phyloP scores from a whole-genome alignment of 2,888 invertebrate species.

The Acleris literana region DNA sequence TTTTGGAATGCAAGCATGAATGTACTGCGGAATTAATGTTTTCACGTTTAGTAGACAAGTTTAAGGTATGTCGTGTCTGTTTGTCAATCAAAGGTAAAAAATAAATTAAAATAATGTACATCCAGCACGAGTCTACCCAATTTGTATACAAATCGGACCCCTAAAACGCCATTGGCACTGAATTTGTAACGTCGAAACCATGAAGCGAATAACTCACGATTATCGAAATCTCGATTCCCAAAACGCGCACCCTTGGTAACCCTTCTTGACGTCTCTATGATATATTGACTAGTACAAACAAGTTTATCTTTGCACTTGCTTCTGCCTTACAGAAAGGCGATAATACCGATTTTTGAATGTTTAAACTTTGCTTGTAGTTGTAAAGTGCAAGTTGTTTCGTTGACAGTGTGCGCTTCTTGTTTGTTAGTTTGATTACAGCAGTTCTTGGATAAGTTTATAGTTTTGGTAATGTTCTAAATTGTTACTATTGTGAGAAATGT shows the following conservation, averaged over 20 bases:
- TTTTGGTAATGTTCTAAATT: neutral
- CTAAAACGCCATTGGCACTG: constrained; percentile 11
- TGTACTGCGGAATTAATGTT: too few relatives aligned
- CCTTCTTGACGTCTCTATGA: constrained; percentile 55
- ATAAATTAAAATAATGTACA: too few relatives aligned
- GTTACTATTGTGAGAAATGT: neutral
- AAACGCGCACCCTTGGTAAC: constrained; percentile 47
- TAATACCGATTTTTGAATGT: constrained; percentile 40
- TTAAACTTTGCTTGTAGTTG: constrained; percentile 23
- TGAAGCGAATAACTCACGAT: constrained; percentile 31
- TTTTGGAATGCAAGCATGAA: too few relatives aligned
- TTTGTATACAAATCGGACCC: too few relatives aligned
- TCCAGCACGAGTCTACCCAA: too few relatives aligned
- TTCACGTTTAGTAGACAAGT: too few relatives aligned
- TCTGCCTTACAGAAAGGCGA: constrained; percentile 22
- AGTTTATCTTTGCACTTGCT: constrained; percentile 27
- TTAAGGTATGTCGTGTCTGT: too few relatives aligned
- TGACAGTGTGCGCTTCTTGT: constrained; percentile 59
- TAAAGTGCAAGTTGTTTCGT: constrained; percentile 44
- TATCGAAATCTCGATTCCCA: constrained; percentile 24
- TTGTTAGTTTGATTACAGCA: constrained; percentile 53
- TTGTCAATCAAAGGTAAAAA: too few relatives aligned
- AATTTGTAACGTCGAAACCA: constrained; percentile 21
- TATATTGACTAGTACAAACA: constrained; percentile 58
- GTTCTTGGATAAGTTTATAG: constrained; percentile 21